A percentile compares a stretch with the other conserved stretches of the same genome.
Conservation (phyloP, 2,797 vertebrate genomes). For the Coregonus ussuriensis region DNA sequence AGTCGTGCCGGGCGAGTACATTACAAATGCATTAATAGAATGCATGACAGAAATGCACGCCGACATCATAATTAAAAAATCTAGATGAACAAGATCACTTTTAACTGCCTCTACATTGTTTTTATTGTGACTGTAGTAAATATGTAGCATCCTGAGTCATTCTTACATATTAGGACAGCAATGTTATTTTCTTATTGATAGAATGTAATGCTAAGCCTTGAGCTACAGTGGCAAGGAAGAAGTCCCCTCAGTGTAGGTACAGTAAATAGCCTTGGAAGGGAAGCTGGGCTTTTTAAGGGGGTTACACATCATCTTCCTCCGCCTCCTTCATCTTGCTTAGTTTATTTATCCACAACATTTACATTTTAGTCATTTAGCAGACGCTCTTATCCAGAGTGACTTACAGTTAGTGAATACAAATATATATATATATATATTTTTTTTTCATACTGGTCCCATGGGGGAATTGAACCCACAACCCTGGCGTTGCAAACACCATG, state of each 20-base stretch:
- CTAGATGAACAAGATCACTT: background rate
- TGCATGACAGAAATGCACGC: background rate
- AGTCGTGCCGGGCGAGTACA: background rate
- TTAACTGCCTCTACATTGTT: background rate
- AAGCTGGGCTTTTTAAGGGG: too few species aligned
- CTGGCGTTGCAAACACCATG: too few species aligned
- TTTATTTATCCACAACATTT: too few species aligned
- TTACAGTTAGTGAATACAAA: too few species aligned
- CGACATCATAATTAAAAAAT: background rate
- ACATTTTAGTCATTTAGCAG: too few species aligned
- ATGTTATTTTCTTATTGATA: background rate
- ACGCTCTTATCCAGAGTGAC: too few species aligned
- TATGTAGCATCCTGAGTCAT: background rate
- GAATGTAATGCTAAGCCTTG: background rate
- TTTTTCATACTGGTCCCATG: too few species aligned
- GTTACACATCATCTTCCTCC: too few species aligned
- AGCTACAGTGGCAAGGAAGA: background rate
- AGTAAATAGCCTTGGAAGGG: background rate
- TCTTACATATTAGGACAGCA: background rate
- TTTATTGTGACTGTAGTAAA: background rate
- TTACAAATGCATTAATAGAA: background rate
- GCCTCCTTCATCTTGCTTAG: too few species aligned
- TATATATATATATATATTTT: too few species aligned
- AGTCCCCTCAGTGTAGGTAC: background rate
- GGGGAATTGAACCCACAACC: too few species aligned